phyloP scores from a whole-genome alignment of 2,113 vertebrate genomes.

The Cyphotilapia sp. region DNA sequence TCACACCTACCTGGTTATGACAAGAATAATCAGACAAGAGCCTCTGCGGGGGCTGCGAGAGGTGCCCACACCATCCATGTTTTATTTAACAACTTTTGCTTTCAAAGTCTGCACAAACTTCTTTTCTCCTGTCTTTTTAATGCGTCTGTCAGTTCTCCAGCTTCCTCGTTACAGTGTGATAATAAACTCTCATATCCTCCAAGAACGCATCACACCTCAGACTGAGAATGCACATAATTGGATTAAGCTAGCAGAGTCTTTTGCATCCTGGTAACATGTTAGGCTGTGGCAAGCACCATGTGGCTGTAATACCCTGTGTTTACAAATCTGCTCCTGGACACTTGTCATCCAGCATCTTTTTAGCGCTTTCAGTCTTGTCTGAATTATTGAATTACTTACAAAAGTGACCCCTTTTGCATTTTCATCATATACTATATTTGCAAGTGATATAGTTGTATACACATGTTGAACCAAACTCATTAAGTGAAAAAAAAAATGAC shows the following conservation, averaged over 20 bases:
- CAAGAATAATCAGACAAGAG: slow-evolving; percentile 54
- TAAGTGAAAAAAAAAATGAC: background rate
- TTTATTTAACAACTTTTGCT: slow-evolving; percentile 63
- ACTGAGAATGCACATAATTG: slow-evolving; percentile 23
- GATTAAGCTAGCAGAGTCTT: slow-evolving; percentile 11
- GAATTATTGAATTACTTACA: background rate
- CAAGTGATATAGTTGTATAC: background rate
- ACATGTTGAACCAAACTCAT: background rate
- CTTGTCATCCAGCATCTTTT: background rate
- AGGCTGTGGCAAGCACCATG: background rate
- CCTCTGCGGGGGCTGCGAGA: slow-evolving; percentile 24
- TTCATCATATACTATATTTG: background rate
- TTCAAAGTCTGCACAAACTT: slow-evolving; percentile 45
- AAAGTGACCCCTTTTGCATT: background rate
- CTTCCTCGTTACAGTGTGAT: slow-evolving; percentile 28
- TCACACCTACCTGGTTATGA: slow-evolving; percentile 53
- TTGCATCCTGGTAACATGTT: background rate
- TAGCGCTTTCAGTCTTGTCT: background rate
- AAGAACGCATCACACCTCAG: slow-evolving; percentile 31
- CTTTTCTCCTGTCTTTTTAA: slow-evolving; percentile 39
- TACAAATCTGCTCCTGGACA: background rate
- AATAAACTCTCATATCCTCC: slow-evolving; percentile 48
- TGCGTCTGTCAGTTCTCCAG: slow-evolving; percentile 37
- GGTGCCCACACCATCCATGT: slow-evolving; percentile 46
- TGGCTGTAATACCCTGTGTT: background rate